Base-by-base conservation (phyloP, 2,888 invertebrate species). In the Drosophila kuntzei region DNA sequence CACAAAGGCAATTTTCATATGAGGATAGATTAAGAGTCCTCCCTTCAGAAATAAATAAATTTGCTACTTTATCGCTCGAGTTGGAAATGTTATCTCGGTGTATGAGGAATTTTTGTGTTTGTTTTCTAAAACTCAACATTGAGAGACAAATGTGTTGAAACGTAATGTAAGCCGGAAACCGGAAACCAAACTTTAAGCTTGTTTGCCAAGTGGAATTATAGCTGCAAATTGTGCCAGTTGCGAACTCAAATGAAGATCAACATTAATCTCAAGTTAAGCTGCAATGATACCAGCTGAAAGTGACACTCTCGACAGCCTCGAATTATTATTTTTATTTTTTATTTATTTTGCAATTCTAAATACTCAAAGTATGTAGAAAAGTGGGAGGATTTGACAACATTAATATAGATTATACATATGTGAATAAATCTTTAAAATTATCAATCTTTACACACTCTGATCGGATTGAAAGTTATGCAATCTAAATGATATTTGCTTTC, bases 31-130 rank as follows among this genome's bases (percentile, higher is more conserved):
- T 8, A 3, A 14, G 6, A 39, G 18, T 12, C 39, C 9, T 39
- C 39, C 39, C 11, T 2, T 11, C 9, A 18, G 6, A 32, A 53
- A 20, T n/a, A 32, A 29, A 67, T 55, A 60, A 51, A 60, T 57
- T 49, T 58, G 51, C 29, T 34, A 67, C 61, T 71, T 71, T 66
- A 71, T 66, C 66, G 44, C 46, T 25, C 18, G 5, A 39, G 14
- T 20, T 34, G 34, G 3, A 16, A 37, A 29, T 55, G 49, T 11
- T 27, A 51, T 4, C 2, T 37, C 11, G 9, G 14, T 2, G 0
- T 20, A 8, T 3, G 7, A 27, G 12, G 16, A 18, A 32, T 20
- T 20, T 49, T 32, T 49, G 34, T 14, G 53, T 41, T 41, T 43
- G 29, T 37, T 29, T 18, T 20, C 7, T 4, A n/a, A 20, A n/a